Conservation (phyloP, 2,888 invertebrate species). For the Leucozona laternaria region DNA sequence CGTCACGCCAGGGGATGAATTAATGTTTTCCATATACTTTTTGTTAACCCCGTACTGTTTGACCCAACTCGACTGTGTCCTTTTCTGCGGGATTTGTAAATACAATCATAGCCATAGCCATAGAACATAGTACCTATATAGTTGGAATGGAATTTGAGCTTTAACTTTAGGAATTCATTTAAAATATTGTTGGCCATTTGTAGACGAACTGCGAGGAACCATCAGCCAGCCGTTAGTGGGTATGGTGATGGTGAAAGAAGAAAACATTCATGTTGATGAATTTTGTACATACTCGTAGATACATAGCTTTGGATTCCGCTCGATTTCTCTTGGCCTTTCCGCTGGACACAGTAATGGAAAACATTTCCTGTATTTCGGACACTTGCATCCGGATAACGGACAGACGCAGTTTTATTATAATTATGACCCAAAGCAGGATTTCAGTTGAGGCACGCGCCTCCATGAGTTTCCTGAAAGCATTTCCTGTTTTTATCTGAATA, state of each 20-base stretch:
- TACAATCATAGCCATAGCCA: neutral
- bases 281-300: conserved; percentile 22
- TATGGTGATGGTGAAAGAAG: conserved; percentile 6
- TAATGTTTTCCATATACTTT: conserved; percentile 67
- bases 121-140: neutral
- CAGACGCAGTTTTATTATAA: conserved; percentile 73
- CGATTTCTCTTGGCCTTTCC: conserved; percentile 29
- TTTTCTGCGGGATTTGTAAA: conserved; percentile 6
- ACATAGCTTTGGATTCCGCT: neutral
- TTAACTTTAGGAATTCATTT: conserved; percentile 75
- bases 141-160: conserved; percentile 58
- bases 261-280: conserved; percentile 45
- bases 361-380: conserved; percentile 75
- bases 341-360: conserved; percentile 71
- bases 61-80: conserved; percentile 30
- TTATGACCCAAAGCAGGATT: conserved; percentile 73
- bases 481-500: conserved; percentile 71
- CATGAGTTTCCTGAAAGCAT: conserved; percentile 72
- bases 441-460: conserved; percentile 70
- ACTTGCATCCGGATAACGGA: conserved; percentile 73
- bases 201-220: conserved; percentile 13
- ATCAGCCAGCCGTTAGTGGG: neutral
- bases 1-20: conserved; percentile 76
- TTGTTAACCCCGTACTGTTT: conserved; percentile 39
- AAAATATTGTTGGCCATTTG: conserved; percentile 43